Percentiles rank a stretch among this genome's conserved stretches.
Evolutionary conservation across 2,113 vertebrate genomes (phyloP).

Genomic region (Xiphorhynchus elegans): DNA sequence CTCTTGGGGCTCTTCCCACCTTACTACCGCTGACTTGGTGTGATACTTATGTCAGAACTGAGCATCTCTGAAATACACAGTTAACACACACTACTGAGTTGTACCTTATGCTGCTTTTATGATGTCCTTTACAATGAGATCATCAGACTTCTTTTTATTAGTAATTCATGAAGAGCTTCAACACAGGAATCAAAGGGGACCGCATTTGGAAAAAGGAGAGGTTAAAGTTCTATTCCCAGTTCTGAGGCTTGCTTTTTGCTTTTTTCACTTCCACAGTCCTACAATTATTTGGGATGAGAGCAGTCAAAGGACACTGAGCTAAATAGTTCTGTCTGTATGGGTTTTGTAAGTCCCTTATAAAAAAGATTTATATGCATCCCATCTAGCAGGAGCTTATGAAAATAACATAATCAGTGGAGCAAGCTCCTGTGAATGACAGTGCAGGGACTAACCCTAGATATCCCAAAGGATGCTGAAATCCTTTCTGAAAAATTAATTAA

Average conservation of each 20-base stretch:
- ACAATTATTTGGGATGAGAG: not conserved
- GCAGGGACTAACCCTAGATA: not conserved
- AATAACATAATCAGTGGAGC: not conserved
- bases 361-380: not conserved
- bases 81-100: not conserved
- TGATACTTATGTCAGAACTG: not conserved
- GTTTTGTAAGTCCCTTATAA: not conserved
- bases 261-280: not conserved
- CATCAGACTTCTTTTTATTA: conserved; percentile 9
- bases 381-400: accelerated
- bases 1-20: not conserved
- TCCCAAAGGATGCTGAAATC: not conserved
- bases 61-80: not conserved
- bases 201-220: not conserved
- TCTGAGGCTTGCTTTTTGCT: not conserved
- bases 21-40: not conserved
- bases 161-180: not conserved
- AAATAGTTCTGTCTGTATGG: not conserved
- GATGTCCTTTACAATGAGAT: not conserved
- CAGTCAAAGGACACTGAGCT: not conserved
- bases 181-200: not conserved
- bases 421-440: not conserved
- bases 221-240: not conserved
- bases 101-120: not conserved
- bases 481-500: not conserved